Conservation (phyloP, 2,797 vertebrate species). For the Dendrocincla tyrannina region DNA sequence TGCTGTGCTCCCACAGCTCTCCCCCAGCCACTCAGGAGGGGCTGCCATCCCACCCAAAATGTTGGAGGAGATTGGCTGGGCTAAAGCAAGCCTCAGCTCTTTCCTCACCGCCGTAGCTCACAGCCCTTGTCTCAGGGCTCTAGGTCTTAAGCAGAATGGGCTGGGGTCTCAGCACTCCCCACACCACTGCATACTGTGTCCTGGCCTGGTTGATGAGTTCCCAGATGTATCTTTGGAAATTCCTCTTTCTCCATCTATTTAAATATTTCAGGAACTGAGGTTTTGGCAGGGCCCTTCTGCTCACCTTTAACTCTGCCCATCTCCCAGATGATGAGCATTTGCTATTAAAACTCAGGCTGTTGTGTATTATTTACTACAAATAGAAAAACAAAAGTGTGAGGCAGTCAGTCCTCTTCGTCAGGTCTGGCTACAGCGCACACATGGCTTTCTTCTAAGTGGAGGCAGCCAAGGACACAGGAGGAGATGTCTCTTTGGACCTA, state of each 20-base stretch:
- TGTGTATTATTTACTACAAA: background rate
- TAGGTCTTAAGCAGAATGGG: background rate
- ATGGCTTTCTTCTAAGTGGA: background rate
- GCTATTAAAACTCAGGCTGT: background rate
- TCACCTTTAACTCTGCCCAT: background rate
- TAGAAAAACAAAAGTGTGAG: background rate
- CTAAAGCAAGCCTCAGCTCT: background rate
- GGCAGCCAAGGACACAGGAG: background rate
- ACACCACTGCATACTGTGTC: rapidly evolving
- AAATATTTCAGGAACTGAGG: background rate
- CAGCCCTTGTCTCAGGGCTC: rapidly evolving
- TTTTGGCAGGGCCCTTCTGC: background rate
- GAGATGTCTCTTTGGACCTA: background rate
- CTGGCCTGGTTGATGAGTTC: background rate
- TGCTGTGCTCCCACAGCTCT: background rate
- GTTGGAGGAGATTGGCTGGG: background rate
- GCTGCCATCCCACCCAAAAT: background rate
- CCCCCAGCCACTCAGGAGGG: background rate
- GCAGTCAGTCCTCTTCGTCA: background rate
- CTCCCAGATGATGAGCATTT: background rate
- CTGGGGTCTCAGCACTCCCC: background rate
- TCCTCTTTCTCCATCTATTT: background rate
- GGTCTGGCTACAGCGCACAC: background rate
- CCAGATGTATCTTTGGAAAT: background rate
- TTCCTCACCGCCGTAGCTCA: rapidly evolving